Percentiles rank a stretch among this genome's conserved stretches.
Conservation (phyloP, 2,888 invertebrate genomes). For the Pollenia labialis region DNA sequence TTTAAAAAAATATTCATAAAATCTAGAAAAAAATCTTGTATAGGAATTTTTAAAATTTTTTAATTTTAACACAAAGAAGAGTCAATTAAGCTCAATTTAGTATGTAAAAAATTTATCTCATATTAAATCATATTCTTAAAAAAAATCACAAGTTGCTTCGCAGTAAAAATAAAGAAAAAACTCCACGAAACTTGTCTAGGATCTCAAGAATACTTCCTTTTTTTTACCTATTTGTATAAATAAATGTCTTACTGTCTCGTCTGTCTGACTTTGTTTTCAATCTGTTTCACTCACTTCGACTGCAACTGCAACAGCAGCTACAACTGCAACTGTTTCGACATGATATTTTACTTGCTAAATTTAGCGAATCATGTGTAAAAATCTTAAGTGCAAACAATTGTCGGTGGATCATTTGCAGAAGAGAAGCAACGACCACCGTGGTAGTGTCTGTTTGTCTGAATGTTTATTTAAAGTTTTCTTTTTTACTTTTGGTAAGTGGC, state of each 20-base stretch:
- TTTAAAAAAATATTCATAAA: no score
- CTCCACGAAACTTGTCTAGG: slow-evolving; percentile 11
- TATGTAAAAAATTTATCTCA: slow-evolving; percentile 49
- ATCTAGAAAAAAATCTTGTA: not conserved
- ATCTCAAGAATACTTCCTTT: not conserved
- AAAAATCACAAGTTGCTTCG: not conserved
- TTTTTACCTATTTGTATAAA: slow-evolving; percentile 14
- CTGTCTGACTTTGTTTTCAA: slow-evolving; percentile 1
- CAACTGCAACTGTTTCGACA: slow-evolving; percentile 50
- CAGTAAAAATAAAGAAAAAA: not conserved
- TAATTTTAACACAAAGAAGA: slow-evolving; percentile 8
- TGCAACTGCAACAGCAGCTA: slow-evolving; percentile 7
- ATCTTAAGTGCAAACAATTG: slow-evolving; percentile 84
- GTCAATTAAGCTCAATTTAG: slow-evolving; percentile 45
- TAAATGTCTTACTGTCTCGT: slow-evolving; percentile 1
- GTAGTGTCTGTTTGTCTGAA: slow-evolving; percentile 38
- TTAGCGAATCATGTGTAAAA: slow-evolving; percentile 84
- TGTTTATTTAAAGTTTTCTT: slow-evolving; percentile 52
- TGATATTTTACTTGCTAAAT: slow-evolving; percentile 70
- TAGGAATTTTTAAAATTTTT: not conserved
- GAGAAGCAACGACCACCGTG: slow-evolving; percentile 70
- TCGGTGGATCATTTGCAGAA: slow-evolving; percentile 72
- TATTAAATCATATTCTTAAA: slow-evolving; percentile 35
- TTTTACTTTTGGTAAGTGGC: slow-evolving; percentile 5
- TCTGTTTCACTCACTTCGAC: slow-evolving; percentile 1